Base-by-base conservation (phyloP, 2,797 vertebrate genomes). In the Gallinago stenura region DNA sequence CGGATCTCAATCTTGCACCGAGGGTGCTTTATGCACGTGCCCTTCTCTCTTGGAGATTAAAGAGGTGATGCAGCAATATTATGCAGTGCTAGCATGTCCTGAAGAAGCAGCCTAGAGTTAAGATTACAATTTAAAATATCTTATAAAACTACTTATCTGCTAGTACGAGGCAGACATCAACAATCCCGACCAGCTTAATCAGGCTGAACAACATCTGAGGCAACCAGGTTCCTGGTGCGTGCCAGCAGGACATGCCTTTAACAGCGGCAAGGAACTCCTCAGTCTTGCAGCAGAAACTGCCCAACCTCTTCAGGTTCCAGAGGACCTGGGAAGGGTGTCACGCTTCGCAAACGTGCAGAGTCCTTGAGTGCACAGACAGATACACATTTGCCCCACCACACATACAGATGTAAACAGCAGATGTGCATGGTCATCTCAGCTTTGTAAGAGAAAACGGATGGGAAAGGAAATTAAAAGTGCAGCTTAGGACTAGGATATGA, bases 101-200 rank as follows among this genome's bases (percentile, higher is more conserved):
- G 73, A 77, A 91, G 64, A 8, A 92, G 64, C 39, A 83, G 62
- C 48, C 69, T 15, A 48, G 64, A 85, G 73, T 31, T 50, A 69
- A 81, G 81, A 78, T 69, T 37, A 56, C 35, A 33, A 41, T 30
- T 78, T 15, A 65, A 93, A 93, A 6, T 25, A 86, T 19, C 41
- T 94, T 71, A 41, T 37, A 81, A 85, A 93, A 83, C 61, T 4
- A 88, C 54, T 97, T 93, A 83, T 96, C 91, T 95, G 84, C 95
- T 83, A 30, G 37, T 14, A 65, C 0, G 43, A 93, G 87, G 82
- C 72, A 94, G 94, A 92, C 68, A 85, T 14, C 93, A 69, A 43
- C 87, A 85, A n/a, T 86, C 76, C 79, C 50, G 37, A 51, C 16
- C 95, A 83, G 84, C 65, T 72, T 15, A 66, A 25, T 5, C 60